Base-by-base conservation (phyloP, 30 jellyfish, hydroid and myxozoan species). In the Cassiopea xamachana region DNA sequence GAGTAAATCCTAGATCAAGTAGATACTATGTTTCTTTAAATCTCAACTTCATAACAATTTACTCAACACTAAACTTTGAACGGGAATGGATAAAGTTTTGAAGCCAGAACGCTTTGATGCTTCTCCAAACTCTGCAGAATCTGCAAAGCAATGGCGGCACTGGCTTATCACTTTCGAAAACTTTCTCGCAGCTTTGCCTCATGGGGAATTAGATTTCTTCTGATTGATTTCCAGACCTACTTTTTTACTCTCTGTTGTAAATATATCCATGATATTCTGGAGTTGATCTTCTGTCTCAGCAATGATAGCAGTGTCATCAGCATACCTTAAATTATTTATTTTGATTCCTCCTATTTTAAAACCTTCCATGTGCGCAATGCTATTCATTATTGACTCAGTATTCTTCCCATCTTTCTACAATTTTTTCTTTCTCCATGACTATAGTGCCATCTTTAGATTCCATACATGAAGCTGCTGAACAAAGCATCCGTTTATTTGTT, bases 241-340 rank as follows among this genome's bases (percentile, higher is more conserved):
- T 27, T 27, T 27, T 27, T 27, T 27, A 27, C 39, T 27, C 39
- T 27, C 39, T 27, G 39, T 27, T 27, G 39, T 27, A 27, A 27
- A 27, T 27, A 27, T 27, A 27, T 27, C 39, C 39, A 27, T 27
- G 39, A 27, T 27, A 27, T 27, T 27, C 39, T 27, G 39, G 39
- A 27, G 39, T 27, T 27, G 39, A 27, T 27, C 39, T 27, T 27
- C 39, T 27, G 39, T 27, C 39, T 27, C 39, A 27, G 39, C 39
- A 27, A 27, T 27, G 46, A 73, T 17, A 15, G 86, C 87, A 10
- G 79, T 85, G 87, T 85, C 93, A 75, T 85, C 93, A 27, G 93
- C 79, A 73, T 69, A 85, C 74, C 93, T 55, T 39, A 84, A 12
- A 58, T 85, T 85, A 44, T 69, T 85, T n/a, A 85, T 44, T 50